phyloP scores from a whole-genome alignment of 2,888 invertebrate genomes.

The Drosophila subquinaria region DNA sequence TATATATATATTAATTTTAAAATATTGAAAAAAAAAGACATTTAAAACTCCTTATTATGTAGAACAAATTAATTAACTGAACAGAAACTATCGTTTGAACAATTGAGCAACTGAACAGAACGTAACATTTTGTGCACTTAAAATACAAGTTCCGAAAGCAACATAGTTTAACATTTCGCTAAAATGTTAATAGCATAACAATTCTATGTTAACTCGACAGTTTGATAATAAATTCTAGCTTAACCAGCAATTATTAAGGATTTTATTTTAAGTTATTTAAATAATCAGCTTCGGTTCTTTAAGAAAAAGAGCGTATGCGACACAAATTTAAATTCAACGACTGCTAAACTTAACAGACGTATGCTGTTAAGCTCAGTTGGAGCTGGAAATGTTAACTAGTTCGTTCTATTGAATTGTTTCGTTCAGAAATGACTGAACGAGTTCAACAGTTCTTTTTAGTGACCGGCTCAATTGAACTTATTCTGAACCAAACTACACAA shows the following conservation, averaged over 20 bases:
- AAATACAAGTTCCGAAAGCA: neutral
- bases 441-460: neutral
- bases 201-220: neutral
- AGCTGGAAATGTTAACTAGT: neutral
- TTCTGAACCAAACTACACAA: constrained; percentile 5
- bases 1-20: too few relatives aligned
- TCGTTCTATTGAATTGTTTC: neutral
- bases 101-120: too few relatives aligned
- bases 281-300: neutral
- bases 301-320: neutral
- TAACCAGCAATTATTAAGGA: neutral
- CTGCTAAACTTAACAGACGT: neutral
- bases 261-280: neutral
- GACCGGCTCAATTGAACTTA: constrained; percentile 4
- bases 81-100: neutral
- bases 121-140: too few relatives aligned
- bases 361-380: neutral
- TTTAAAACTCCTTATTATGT: too few relatives aligned
- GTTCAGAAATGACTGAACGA: neutral
- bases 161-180: neutral
- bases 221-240: neutral
- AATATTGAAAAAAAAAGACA: too few relatives aligned
- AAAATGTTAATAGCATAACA: neutral
- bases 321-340: neutral
- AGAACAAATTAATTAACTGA: too few relatives aligned